Base-by-base conservation (phyloP, 2,888 invertebrate genomes). In the Lypha dubia region DNA sequence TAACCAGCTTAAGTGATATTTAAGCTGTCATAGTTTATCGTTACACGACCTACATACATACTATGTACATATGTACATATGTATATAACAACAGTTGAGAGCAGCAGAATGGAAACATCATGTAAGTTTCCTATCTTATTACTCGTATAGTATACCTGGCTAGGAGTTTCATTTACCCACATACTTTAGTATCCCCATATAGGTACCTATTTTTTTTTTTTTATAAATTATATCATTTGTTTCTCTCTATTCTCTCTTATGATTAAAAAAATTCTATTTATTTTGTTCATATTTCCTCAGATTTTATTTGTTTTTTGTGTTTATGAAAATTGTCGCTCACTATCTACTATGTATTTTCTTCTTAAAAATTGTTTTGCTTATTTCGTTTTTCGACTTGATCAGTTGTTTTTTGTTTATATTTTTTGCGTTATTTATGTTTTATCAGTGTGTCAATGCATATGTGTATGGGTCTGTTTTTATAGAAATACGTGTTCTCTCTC, bases 341-440 rank as follows among this genome's bases (percentile, higher is more conserved):
- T 62, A 20, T 75, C 51, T 58, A 9, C 3, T 8, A 9, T 32
- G 0, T 51, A 35, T 41, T 17, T 22, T 68, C 20, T 56, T 41
- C 41, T 24, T 15, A 35, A 11, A 17, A 44, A 24, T 68, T 17
- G 46, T 22, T 77, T 74, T 70, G 44, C 62, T 79, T 79, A 46
- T 70, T 79, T 67, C 22, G 60, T 62, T 71, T 67, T 68, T 63
- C 32, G 20, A 41, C 32, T 63, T 32, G 84, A 84, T 81, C 84
- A 84, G 84, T 84, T 84, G 84, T 81, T 84, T 84, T 84, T 84
- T 84, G 84, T 84, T 84, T 84, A 84, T 79, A 70, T 77, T 79
- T 84, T 80, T 71, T 56, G 24, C 5, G 46, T 71, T 71, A 24
- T 67, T 65, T 71, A 60, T 71, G 28, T 75, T 53, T 53, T 17